Evolutionary conservation across 2,113 vertebrate species (phyloP).

Genomic region (Coptodon rendalli): DNA sequence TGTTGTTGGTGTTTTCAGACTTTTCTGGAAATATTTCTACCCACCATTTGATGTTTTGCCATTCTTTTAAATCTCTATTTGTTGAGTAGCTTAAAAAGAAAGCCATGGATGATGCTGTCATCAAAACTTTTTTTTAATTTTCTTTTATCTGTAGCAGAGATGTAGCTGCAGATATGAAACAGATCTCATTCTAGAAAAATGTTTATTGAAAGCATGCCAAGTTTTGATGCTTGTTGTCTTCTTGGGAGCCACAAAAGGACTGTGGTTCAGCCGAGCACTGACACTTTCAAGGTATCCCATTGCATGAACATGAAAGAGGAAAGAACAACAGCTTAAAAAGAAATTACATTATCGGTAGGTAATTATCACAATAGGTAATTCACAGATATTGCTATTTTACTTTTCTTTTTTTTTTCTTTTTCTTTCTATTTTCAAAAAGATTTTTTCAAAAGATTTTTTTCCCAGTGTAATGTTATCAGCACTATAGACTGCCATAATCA

Average conservation of each 20-base stretch:
- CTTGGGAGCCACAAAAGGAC: neutral
- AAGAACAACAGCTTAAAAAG: neutral
- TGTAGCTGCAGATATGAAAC: neutral
- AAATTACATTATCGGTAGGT: neutral
- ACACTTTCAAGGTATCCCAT: neutral
- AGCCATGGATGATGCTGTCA: neutral
- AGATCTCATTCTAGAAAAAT: neutral
- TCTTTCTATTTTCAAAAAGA: neutral
- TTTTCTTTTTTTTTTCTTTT: neutral
- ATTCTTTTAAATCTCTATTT: neutral
- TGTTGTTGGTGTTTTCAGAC: neutral
- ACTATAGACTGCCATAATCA: neutral
- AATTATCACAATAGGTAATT: neutral
- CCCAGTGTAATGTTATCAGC: neutral
- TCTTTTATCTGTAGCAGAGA: neutral
- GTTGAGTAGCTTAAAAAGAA: neutral
- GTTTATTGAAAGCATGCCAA: neutral
- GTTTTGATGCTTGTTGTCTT: neutral
- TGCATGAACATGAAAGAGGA: neutral
- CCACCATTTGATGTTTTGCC: neutral
- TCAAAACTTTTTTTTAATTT: fast-evolving
- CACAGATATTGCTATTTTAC: neutral
- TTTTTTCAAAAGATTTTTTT: neutral
- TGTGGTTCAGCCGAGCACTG: neutral
- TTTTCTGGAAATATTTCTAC: neutral